A percentile compares a stretch with the other conserved stretches of the same genome.
Evolutionary conservation across 2,797 vertebrate genomes (phyloP).

Genomic region (Sternarchorhynchus goeldii): DNA sequence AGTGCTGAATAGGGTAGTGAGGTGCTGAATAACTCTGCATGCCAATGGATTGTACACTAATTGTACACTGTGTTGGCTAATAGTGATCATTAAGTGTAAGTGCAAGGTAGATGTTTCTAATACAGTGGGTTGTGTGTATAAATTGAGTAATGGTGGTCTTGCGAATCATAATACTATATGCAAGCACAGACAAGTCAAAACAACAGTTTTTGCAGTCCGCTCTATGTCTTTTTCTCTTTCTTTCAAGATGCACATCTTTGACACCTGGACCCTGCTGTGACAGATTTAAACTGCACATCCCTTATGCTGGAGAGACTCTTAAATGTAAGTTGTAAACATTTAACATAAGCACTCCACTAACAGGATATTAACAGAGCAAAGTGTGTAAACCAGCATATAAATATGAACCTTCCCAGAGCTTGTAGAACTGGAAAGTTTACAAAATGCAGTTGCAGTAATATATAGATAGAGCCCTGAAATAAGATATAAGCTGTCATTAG

Average conservation of each 20-base stretch:
- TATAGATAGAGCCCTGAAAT: neutral
- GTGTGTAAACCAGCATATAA: neutral
- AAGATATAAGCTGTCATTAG: neutral
- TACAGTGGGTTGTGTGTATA: too few relatives aligned
- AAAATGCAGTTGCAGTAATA: slow-evolving; percentile 4
- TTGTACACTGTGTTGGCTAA: too few relatives aligned
- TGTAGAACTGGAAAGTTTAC: slow-evolving; percentile 1
- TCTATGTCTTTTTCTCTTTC: neutral
- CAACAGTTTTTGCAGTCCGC: neutral
- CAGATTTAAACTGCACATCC: slow-evolving; percentile 97
- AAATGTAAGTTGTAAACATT: slow-evolving; percentile 84
- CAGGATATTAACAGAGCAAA: slow-evolving; percentile 1
- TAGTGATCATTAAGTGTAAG: too few relatives aligned
- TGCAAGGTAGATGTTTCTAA: neutral
- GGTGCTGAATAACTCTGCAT: too few relatives aligned
- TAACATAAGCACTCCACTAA: neutral
- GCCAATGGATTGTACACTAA: too few relatives aligned
- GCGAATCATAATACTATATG: too few relatives aligned
- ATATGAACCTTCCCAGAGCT: slow-evolving; percentile 16
- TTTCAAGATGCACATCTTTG: slow-evolving; percentile 88
- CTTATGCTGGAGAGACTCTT: slow-evolving; percentile 96
- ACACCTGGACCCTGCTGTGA: slow-evolving; percentile 94
- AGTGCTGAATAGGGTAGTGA: too few relatives aligned
- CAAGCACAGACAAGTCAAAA: too few relatives aligned
- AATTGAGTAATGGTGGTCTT: too few relatives aligned